Evolutionary conservation across 2,888 invertebrate genomes (phyloP).

Genomic region (Acleris laterana): DNA sequence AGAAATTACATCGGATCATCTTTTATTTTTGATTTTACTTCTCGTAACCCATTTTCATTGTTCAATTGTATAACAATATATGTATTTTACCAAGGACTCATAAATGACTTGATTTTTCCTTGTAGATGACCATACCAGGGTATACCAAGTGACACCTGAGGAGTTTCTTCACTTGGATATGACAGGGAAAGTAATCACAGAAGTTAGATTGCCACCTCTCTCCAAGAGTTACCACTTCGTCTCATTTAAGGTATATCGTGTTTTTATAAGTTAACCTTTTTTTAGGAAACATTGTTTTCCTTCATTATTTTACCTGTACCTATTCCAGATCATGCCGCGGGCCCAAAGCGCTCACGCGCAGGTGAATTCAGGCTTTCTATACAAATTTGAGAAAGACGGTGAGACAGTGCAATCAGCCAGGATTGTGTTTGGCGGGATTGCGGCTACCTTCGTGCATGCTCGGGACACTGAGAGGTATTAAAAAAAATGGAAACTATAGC

Average conservation of each 20-base stretch:
- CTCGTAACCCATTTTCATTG: not conserved
- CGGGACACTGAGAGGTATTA: constrained; percentile 79
- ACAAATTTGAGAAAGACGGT: constrained; percentile 74
- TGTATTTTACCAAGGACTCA: not conserved
- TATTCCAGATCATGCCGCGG: constrained; percentile 88
- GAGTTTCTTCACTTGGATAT: constrained; percentile 39
- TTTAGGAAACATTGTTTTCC: not conserved
- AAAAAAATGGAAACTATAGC: no score
- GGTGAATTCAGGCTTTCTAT: constrained; percentile 89
- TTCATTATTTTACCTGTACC: not conserved
- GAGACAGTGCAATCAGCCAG: constrained; percentile 72
- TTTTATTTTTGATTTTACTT: not conserved
- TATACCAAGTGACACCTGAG: constrained; percentile 40
- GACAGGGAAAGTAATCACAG: constrained; percentile 39
- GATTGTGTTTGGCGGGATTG: constrained; percentile 86
- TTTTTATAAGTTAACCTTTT: no score
- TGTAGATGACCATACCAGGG: constrained; percentile 9
- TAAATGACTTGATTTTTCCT: not conserved
- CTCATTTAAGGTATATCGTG: constrained; percentile 43
- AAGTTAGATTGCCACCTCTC: constrained; percentile 39
- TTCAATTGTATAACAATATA: not conserved
- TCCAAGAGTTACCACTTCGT: constrained; percentile 33
- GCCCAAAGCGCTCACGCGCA: constrained; percentile 90
- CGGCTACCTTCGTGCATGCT: constrained; percentile 83
- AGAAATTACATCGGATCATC: no score